Base-by-base conservation (phyloP, 2,888 invertebrate species). In the Cosmopolites sordidus region DNA sequence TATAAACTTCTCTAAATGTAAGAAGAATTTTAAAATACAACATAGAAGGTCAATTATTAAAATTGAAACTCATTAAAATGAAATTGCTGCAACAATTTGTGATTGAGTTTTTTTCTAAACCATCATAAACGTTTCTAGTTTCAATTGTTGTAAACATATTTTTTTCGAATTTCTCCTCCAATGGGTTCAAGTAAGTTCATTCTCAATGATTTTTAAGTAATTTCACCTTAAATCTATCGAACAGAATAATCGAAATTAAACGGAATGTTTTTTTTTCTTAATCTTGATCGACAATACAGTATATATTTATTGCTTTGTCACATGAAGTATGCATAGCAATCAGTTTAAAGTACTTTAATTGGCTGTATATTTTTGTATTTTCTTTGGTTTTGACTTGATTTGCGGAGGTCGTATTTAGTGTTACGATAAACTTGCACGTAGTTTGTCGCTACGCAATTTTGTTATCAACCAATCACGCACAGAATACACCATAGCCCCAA, bases 201-300 rank as follows among this genome's bases (percentile, higher is more conserved):
- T 56, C 27, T 48, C 51, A 56, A 56, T 56, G 51, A 56, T 56
- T 52, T 51, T 52, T 57, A 58, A 63, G 65, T 64, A 54, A 53
- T 53, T 53, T 50, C 46, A 54, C 54, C 54, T 54, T 47, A 46
- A 45, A 45, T 44, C 39, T 53, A 39, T 38, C 38, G 41, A 50
- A 49, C 37, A 43, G 43, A 41, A 45, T 53, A 39, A 49, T 47
- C 17, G 46, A 48, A 30, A 43, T 55, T 55, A 45, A 51, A 51
- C 48, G 51, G 45, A 16, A 22, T 16, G 11, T 12, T 14, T 38
- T 40, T 40, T 40, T 40, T 16, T 41, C 16, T 16, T 22, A 22
- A 33, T 33, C 33, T 33, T n/a, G 33, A 33, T 33, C 33, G 22
- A 22, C 22, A 33, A 33, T 33, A n/a, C n/a, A 33, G 12, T 12